These are phyloP conservation scores for Papilio polytes DNA, from an alignment of 1,140 invertebrate genomes.

Conservation along the genomic window DNA sequence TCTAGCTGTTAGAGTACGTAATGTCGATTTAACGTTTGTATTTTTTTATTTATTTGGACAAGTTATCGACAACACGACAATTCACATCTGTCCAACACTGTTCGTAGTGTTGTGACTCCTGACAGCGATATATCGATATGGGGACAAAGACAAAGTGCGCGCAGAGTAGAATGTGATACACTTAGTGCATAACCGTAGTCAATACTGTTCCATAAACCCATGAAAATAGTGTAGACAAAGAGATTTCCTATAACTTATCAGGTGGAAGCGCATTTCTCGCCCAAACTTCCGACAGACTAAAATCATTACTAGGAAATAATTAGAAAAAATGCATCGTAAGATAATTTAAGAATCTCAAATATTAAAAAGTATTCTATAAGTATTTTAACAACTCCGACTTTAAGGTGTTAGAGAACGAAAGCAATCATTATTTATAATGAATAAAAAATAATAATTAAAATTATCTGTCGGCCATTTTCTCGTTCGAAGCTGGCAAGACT, in stretches of 20 bases:
- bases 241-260: conserved; percentile 43
- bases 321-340: conserved; percentile 80
- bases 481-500: conserved; percentile 76
- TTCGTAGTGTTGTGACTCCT: not conserved
- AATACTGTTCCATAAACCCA: conserved; percentile 66
- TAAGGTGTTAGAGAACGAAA: conserved; percentile 74
- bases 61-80: not conserved
- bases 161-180: conserved; percentile 80
- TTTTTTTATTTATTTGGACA: not conserved
- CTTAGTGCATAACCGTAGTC: conserved; percentile 71
- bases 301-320: conserved; percentile 73
- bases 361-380: conserved; percentile 78
- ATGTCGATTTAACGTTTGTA: not conserved
- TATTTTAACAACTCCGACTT: conserved; percentile 80
- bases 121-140: conserved; percentile 43
- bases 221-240: conserved; percentile 54
- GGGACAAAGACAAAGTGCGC: conserved; percentile 61
- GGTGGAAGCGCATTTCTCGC: conserved; percentile 58
- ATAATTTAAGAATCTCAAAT: conserved; percentile 76
- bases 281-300: conserved; percentile 71
- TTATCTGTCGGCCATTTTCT: conserved; percentile 74
- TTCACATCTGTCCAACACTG: not conserved
- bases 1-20: not conserved
- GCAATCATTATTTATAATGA: conserved; percentile 81
- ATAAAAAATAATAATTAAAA: conserved; percentile 57